A percentile compares a stretch with the other conserved stretches of the same genome.
Evolutionary conservation across 2,113 vertebrate species (phyloP).

Genomic region (Mus spicilegus): DNA sequence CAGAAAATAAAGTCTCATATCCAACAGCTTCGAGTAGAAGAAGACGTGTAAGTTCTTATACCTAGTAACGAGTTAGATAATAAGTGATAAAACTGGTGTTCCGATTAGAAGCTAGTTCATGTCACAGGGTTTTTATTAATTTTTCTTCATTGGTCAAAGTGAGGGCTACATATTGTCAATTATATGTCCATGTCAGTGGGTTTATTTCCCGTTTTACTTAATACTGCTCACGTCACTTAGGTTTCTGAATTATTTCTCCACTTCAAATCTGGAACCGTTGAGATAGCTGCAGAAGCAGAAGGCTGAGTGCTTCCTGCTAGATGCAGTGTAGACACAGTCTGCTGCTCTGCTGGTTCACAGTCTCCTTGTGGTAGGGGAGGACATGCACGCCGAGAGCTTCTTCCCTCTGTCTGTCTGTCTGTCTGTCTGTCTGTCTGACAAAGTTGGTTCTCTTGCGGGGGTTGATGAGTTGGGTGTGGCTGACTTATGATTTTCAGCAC

Average conservation of each 20-base stretch:
- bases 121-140: neutral
- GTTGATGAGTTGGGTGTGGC: neutral
- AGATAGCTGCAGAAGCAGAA: neutral
- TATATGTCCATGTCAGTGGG: neutral
- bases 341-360: neutral
- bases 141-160: neutral
- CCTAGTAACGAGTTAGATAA: slow-evolving; percentile 3
- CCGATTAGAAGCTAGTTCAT: neutral
- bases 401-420: neutral
- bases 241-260: neutral
- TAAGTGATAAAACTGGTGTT: neutral
- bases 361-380: neutral
- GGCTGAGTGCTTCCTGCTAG: neutral
- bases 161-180: neutral
- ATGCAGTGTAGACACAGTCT: neutral
- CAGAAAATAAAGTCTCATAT: slow-evolving; percentile 97
- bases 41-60: slow-evolving; percentile 92
- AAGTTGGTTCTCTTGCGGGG: neutral
- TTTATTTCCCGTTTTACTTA: slow-evolving; percentile 53
- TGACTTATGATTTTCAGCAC: slow-evolving; percentile 10
- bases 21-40: slow-evolving; percentile 93
- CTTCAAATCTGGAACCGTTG: slow-evolving; percentile 56
- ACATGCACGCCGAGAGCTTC: neutral
- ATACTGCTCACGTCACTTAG: neutral
- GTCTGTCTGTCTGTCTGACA: neutral